Evolutionary conservation across 2,797 vertebrate genomes (phyloP), one percentile per base, ranked within the genome.

Genomic region (Poecilia gillii): DNA sequence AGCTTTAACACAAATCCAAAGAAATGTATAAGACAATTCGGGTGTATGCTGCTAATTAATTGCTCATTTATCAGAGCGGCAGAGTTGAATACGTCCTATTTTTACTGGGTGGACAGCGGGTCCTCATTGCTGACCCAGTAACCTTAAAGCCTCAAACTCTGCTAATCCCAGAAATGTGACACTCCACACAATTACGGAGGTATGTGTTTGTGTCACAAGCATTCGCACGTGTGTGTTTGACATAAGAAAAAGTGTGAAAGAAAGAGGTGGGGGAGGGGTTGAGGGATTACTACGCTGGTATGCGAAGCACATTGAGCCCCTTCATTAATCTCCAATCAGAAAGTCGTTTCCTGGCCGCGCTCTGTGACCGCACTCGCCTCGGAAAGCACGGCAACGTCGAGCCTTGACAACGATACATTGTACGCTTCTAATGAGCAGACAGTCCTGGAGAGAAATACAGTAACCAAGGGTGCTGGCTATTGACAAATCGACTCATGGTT

Each of bases 151-250:
- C 70, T 77, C 33, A 82, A 89, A 86, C 77, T 64, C 73, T 8
- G 78, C 91, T 95, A 95, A 95, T 90, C 90, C 87, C 77, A 93
- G 90, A 95, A 94, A 93, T 93, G 92, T 95, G 94, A 95, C 93
- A 91, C 91, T 82, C 82, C 51, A 71, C 86, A 91, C 87, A 91
- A 91, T 93, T 86, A 92, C 78, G 71, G 70, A 90, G 82, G 89
- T 90, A 80, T 93, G 88, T 70, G 59, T 85, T 80, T 68, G 79
- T 85, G 83, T 82, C 81, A 84, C 85, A 87, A 83, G 85, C 73
- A 81, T 76, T 87, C 85, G 86, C 79, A 79, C 81, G 86, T 80
- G 84, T 82, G 83, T 83, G 55, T 85, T 47, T 90, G 87, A 92
- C 89, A 84, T 55, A n/a, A 55, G 53, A 55, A 55, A 75, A 43